These are phyloP conservation scores for Pseudeuparius sepicola DNA, from an alignment of 2,888 invertebrate genomes.

Conservation along the genomic window DNA sequence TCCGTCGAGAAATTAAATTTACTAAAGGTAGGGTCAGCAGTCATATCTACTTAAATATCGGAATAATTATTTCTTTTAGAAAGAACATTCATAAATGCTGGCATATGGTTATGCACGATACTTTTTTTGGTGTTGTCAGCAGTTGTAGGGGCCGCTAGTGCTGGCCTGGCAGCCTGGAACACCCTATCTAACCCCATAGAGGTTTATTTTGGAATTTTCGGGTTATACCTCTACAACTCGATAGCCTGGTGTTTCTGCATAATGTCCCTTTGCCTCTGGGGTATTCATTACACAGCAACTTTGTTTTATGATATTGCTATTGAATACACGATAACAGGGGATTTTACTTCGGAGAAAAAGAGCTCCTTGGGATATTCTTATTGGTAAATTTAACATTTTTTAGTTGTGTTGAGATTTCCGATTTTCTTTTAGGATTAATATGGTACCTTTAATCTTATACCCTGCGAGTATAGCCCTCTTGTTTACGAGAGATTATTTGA, in stretches of 20 bases:
- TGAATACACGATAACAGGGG: slow-evolving; percentile 34
- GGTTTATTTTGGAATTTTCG: background rate
- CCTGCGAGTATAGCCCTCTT: slow-evolving; percentile 32
- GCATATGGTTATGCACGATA: slow-evolving; percentile 1
- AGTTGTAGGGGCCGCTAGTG: background rate
- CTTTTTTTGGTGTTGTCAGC: background rate
- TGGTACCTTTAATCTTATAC: slow-evolving; percentile 30
- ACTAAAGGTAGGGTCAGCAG: background rate
- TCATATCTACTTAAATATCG: background rate
- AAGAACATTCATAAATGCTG: background rate
- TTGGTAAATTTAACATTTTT: slow-evolving; percentile 32
- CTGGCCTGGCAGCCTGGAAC: background rate
- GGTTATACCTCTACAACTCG: background rate
- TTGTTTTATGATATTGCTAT: slow-evolving; percentile 36
- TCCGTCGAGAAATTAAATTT: too few relatives aligned
- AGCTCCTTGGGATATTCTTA: slow-evolving; percentile 40
- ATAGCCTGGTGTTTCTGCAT: slow-evolving; percentile 22
- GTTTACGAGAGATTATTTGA: slow-evolving; percentile 32
- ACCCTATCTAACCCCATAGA: background rate
- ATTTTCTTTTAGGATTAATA: slow-evolving; percentile 31
- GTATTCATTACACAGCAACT: slow-evolving; percentile 32
- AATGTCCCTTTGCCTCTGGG: slow-evolving; percentile 37
- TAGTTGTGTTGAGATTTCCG: slow-evolving; percentile 5
- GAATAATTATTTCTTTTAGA: background rate
- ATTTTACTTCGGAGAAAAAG: slow-evolving; percentile 30